phyloP scores from a whole-genome alignment of 2,888 invertebrate species.

The Drosophila suboccidentalis region DNA sequence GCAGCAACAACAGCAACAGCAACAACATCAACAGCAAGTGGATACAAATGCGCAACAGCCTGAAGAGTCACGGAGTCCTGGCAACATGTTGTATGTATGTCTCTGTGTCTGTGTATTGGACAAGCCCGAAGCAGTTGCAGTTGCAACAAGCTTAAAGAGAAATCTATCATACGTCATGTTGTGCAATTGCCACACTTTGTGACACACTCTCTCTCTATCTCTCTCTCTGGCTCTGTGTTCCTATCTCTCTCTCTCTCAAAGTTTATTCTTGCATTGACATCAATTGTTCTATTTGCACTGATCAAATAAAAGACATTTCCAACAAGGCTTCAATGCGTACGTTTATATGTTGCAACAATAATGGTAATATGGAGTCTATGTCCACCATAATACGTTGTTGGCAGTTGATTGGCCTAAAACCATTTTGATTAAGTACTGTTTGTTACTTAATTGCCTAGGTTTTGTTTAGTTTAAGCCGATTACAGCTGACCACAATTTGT shows the following conservation, averaged over 20 bases:
- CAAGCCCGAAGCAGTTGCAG: slow-evolving; percentile 25
- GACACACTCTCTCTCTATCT: neutral
- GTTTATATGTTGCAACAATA: neutral
- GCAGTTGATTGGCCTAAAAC: slow-evolving; percentile 36
- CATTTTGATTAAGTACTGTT: slow-evolving; percentile 51
- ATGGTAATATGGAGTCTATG: slow-evolving; percentile 1
- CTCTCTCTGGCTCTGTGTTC: neutral
- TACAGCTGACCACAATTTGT: slow-evolving; percentile 70
- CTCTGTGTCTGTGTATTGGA: neutral
- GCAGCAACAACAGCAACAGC: slow-evolving; percentile 37
- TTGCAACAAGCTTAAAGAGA: slow-evolving; percentile 55
- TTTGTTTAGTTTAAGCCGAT: slow-evolving; percentile 75
- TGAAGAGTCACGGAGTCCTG: slow-evolving; percentile 40
- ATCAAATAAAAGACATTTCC: slow-evolving; percentile 9
- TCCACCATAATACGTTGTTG: slow-evolving; percentile 19
- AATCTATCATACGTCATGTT: slow-evolving; percentile 74
- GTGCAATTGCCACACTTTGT: slow-evolving; percentile 34
- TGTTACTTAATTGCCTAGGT: slow-evolving; percentile 67
- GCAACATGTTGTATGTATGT: slow-evolving; percentile 50
- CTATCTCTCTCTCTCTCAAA: neutral
- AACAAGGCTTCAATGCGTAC: neutral
- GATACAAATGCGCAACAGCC: slow-evolving; percentile 59
- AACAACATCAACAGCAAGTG: slow-evolving; percentile 9
- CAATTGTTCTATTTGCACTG: slow-evolving; percentile 6
- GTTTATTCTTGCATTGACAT: slow-evolving; percentile 9